Evolutionary conservation across 2,888 invertebrate genomes (phyloP), one percentile per base, ranked within the genome.

Genomic region (Osmoderma eremita): DNA sequence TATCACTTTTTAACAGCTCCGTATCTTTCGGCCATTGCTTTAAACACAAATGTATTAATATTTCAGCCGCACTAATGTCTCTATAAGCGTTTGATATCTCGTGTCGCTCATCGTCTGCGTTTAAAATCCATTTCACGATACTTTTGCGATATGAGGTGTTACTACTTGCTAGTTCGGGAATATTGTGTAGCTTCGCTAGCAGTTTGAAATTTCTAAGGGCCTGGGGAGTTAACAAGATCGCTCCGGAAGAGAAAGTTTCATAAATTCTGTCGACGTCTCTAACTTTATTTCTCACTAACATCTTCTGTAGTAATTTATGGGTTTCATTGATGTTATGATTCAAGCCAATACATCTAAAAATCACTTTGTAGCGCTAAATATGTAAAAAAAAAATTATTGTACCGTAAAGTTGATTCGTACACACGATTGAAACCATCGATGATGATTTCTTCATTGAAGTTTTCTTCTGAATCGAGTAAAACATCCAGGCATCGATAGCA

Each of bases 291-390:
- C 77, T 69, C 6, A 68, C 69, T 41, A 86, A 78, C 12, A 86
- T 75, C 6, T 78, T 76, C 68, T 83, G 82, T 1, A 85, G 72
- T 6, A 86, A 76, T 22, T 73, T 74, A 73, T 85, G 85, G 0
- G 81, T 81, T 48, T 74, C 73, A 63, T 79, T 74, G 69, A 83
- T 82, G 63, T 82, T 82, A 65, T 84, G 83, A 72, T 83, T 83
- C 70, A 83, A 76, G 24, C 83, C 84, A 45, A 84, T 77, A 39
- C 82, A 82, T 71, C 85, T 85, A 70, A 68, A 80, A 42, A 42
- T 42, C 12, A 6, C 17, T 42, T 15, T 17, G 13, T n/a, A 42
- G 13, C n/a, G 2, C n/a, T 10, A 3, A 13, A 3, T 12, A 3
- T 13, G 13, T 2, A 41, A 41, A 5, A 49, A 49, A 49, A 6